phyloP scores from a whole-genome alignment of 1,140 invertebrate genomes.

The Zaprionus lachaisei region DNA sequence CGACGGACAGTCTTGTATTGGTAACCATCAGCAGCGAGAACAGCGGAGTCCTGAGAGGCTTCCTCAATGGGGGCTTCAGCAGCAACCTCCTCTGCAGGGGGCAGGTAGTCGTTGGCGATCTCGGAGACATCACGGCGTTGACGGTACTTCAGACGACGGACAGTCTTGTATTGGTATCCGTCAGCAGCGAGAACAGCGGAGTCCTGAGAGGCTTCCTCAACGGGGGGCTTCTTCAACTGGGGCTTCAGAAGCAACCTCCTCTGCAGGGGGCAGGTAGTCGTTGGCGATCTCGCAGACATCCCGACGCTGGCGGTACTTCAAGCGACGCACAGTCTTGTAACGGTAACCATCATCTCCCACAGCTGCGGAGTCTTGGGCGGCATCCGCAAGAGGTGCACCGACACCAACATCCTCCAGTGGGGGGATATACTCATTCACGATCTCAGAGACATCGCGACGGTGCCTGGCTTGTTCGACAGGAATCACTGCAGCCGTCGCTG shows the following conservation, averaged over 20 bases:
- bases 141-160: slow-evolving; percentile 60
- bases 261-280: slow-evolving; percentile 55
- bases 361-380: slow-evolving; percentile 59
- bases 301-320: slow-evolving; percentile 62
- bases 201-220: slow-evolving; percentile 31
- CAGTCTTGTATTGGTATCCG: slow-evolving; percentile 68
- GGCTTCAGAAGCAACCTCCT: slow-evolving; percentile 38
- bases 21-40: slow-evolving; percentile 49
- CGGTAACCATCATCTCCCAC: slow-evolving; percentile 56
- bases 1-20: slow-evolving; percentile 58
- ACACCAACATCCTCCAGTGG: slow-evolving; percentile 59
- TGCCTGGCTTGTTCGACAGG: slow-evolving; percentile 80
- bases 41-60: slow-evolving; percentile 40
- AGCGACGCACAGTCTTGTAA: slow-evolving; percentile 58
- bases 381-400: slow-evolving; percentile 34
- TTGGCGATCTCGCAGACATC: slow-evolving; percentile 62
- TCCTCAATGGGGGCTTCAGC: slow-evolving; percentile 35
- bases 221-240: slow-evolving; percentile 18
- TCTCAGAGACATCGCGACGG: slow-evolving; percentile 76
- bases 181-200: slow-evolving; percentile 46
- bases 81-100: slow-evolving; percentile 50
- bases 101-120: slow-evolving; percentile 64
- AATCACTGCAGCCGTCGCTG: slow-evolving; percentile 82
- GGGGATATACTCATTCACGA: slow-evolving; percentile 70
- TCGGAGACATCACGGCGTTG: slow-evolving; percentile 69